Conservation (phyloP, 2,113 vertebrate species). For the Dicaeum eximium region DNA sequence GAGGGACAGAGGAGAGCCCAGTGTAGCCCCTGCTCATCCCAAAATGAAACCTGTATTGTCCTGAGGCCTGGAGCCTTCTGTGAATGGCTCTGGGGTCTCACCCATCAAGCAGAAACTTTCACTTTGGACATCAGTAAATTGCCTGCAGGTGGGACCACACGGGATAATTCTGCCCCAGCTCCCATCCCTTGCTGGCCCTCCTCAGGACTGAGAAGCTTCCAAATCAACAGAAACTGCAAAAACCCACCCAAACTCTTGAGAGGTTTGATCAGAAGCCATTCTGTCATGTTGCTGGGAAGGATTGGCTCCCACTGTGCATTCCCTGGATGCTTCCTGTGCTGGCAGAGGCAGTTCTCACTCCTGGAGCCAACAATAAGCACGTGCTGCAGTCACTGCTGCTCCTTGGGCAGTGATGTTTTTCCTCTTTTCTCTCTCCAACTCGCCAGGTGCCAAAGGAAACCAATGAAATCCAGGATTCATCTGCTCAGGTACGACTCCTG, state of each 20-base stretch:
- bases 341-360: accelerated
- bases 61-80: accelerated
- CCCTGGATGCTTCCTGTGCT: neutral
- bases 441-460: conserved; percentile 27
- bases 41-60: neutral
- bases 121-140: neutral
- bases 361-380: neutral
- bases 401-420: neutral
- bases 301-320: neutral
- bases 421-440: neutral
- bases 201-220: neutral
- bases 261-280: neutral
- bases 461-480: neutral
- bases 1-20: neutral
- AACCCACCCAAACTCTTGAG: neutral
- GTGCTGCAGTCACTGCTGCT: accelerated
- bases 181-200: neutral
- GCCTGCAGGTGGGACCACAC: neutral
- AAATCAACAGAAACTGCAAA: neutral
- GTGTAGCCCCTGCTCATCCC: neutral
- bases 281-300: neutral
- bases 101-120: neutral
- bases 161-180: neutral
- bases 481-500: neutral
- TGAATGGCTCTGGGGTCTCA: neutral